Percentiles rank a stretch among this genome's conserved stretches.
Evolutionary conservation across 2,113 vertebrate genomes (phyloP).

Genomic region (Alosa alosa): DNA sequence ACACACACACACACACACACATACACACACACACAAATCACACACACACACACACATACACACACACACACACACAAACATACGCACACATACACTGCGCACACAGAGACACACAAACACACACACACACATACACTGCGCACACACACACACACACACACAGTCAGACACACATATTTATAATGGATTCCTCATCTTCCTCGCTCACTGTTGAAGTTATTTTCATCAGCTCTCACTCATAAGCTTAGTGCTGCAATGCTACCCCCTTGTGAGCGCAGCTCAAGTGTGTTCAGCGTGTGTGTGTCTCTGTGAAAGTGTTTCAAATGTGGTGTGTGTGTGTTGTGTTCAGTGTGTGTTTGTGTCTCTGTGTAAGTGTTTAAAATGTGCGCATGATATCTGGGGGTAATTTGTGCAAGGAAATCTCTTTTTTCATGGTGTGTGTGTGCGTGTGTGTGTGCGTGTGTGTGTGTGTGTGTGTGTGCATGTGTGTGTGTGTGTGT

Average conservation of each 20-base stretch:
- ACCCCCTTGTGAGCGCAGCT: not conserved
- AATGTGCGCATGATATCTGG: not conserved
- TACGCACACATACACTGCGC: too few species aligned
- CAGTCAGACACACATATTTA: not conserved
- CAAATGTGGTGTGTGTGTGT: not conserved
- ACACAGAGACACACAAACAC: too few species aligned
- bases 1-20: too few species aligned
- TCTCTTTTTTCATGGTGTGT: not conserved
- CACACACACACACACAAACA: not conserved
- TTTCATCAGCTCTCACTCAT: not conserved
- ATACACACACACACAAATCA: too few species aligned
- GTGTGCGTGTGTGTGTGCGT: conserved; percentile 11
- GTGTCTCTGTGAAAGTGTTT: not conserved
- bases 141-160: not conserved
- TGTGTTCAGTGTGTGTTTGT: not conserved
- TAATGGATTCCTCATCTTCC: not conserved
- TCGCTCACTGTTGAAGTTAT: not conserved
- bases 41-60: too few species aligned
- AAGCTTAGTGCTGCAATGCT: not conserved
- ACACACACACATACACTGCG: too few species aligned
- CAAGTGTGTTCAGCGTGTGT: not conserved
- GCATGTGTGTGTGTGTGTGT: conserved; percentile 11
- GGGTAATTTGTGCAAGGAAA: not conserved
- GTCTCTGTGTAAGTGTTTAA: not conserved
- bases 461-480: conserved; percentile 18